Conservation (phyloP, 2,113 vertebrate species). For the Propithecus coquereli region DNA sequence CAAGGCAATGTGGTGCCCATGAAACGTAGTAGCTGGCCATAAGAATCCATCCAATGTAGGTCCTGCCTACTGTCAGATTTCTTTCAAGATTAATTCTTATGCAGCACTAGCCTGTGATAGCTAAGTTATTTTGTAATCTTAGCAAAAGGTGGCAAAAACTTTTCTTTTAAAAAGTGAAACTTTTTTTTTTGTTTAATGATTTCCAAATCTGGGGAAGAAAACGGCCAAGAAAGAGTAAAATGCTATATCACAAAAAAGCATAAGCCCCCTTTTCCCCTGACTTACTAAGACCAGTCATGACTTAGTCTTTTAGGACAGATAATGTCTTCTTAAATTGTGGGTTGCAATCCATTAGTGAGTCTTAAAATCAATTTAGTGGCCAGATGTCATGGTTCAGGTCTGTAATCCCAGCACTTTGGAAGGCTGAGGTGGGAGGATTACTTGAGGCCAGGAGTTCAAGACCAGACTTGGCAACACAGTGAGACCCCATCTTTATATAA, state of each 20-base stretch:
- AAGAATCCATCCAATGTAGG: not conserved
- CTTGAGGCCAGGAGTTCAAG: too few species aligned
- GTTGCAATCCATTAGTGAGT: not conserved
- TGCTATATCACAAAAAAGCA: not conserved
- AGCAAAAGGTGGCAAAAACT: slow-evolving; percentile 1
- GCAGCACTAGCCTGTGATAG: not conserved
- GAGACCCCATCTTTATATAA: too few species aligned
- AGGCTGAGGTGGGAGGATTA: too few species aligned
- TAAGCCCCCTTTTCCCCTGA: not conserved
- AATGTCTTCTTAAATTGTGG: not conserved
- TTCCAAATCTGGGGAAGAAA: not conserved
- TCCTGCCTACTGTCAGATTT: not conserved
- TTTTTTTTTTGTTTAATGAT: not conserved
- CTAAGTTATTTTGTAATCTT: not conserved
- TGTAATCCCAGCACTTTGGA: too few species aligned
- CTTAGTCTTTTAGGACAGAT: not conserved
- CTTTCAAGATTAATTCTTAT: not conserved
- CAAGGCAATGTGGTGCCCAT: not conserved
- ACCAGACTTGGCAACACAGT: too few species aligned
- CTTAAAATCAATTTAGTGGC: not conserved
- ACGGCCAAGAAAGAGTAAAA: not conserved
- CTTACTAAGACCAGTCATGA: not conserved
- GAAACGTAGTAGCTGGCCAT: not conserved
- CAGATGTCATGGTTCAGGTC: too few species aligned
- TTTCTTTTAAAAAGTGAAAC: not conserved